Evolutionary conservation across 2,113 vertebrate species (phyloP).

Genomic region (Ursus arctos): DNA sequence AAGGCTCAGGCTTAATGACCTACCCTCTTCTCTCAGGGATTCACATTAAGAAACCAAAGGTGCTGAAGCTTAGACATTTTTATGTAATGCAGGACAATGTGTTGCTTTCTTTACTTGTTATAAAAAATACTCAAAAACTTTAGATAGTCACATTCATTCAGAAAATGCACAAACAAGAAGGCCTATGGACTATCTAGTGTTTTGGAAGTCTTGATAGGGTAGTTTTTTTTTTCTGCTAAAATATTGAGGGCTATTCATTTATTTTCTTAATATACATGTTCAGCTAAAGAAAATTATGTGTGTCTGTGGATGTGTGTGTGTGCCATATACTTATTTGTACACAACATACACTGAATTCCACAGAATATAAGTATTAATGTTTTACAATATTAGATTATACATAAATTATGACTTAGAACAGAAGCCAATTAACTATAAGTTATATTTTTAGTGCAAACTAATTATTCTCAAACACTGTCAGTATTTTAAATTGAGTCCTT

Average conservation of each 20-base stretch:
- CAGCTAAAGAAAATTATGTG: not conserved
- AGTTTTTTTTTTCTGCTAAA: not conserved
- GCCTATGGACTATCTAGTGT: not conserved
- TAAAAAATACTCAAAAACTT: conserved; percentile 29
- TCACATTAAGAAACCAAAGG: not conserved
- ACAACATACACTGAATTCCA: not conserved
- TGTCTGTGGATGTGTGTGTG: not conserved
- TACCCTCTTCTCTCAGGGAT: not conserved
- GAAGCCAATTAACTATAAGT: conserved; percentile 23
- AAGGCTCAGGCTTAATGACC: not conserved
- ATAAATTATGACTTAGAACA: conserved; percentile 28
- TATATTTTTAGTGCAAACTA: conserved; percentile 49
- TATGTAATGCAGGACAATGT: not conserved
- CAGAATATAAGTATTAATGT: not conserved
- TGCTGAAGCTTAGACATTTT: not conserved
- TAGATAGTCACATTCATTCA: not conserved
- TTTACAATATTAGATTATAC: not conserved
- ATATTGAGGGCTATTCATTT: not conserved
- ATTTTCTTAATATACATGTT: not conserved
- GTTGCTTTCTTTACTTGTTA: not conserved
- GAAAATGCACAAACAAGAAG: not conserved
- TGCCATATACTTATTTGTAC: not conserved
- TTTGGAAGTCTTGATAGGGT: not conserved
- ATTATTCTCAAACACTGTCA: conserved; percentile 57
- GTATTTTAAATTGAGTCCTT: conserved; percentile 65